Percentiles rank a stretch among this genome's conserved stretches.
phyloP scores from a whole-genome alignment of 1,140 invertebrate species.

The Drosophila auraria region DNA sequence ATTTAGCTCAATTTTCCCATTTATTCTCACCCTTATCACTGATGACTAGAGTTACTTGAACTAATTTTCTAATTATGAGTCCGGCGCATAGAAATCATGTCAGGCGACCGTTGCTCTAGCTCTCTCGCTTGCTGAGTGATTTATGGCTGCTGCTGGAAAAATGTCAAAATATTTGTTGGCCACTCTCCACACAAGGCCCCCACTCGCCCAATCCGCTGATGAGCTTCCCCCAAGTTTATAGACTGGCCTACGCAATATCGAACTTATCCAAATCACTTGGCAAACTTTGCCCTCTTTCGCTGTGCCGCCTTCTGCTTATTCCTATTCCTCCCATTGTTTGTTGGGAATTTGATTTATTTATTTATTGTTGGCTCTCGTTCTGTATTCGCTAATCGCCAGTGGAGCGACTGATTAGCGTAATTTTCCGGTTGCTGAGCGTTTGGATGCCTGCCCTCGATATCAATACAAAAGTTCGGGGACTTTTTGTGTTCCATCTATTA shows the following conservation, averaged over 20 bases:
- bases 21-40: slow-evolving; percentile 7
- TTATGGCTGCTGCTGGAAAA: slow-evolving; percentile 78
- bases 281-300: slow-evolving; percentile 54
- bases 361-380: slow-evolving; percentile 66
- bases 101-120: slow-evolving; percentile 43
- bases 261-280: slow-evolving; percentile 79
- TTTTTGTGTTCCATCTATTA: slow-evolving; percentile 20
- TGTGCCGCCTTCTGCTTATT: slow-evolving; percentile 12
- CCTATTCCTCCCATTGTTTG: slow-evolving; percentile 20
- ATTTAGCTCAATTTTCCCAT: background rate
- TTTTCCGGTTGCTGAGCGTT: slow-evolving; percentile 63
- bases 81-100: slow-evolving; percentile 70
- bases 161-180: slow-evolving; percentile 78
- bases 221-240: slow-evolving; percentile 27
- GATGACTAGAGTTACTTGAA: slow-evolving; percentile 42
- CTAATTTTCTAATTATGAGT: slow-evolving; percentile 84
- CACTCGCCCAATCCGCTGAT: background rate
- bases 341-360: slow-evolving; percentile 79
- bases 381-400: slow-evolving; percentile 68
- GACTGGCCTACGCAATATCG: slow-evolving; percentile 63
- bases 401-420: slow-evolving; percentile 79
- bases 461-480: slow-evolving; percentile 38
- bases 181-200: slow-evolving; percentile 18
- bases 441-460: slow-evolving; percentile 28
- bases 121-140: slow-evolving; percentile 61